phyloP scores from a whole-genome alignment of 1,140 invertebrate species.

The Drepana arcuata region DNA sequence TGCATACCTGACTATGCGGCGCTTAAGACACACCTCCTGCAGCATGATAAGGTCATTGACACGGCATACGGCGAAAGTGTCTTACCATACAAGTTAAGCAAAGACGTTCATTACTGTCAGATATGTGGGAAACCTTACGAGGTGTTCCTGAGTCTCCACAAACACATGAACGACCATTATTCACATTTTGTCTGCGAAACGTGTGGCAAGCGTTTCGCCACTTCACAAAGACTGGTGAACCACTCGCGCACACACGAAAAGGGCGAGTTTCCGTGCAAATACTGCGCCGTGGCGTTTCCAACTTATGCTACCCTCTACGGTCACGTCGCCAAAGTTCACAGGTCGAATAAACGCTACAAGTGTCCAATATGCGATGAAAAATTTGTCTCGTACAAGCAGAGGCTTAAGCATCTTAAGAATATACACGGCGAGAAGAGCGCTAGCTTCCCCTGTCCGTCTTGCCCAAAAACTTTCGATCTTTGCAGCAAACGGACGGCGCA shows the following conservation, averaged over 20 bases:
- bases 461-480: constrained; percentile 53
- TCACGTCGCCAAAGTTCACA: constrained; percentile 47
- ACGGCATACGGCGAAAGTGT: constrained; percentile 40
- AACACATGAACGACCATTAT: constrained; percentile 64
- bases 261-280: constrained; percentile 56
- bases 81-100: constrained; percentile 50
- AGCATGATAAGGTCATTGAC: constrained; percentile 48
- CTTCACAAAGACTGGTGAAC: constrained; percentile 47
- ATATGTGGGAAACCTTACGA: constrained; percentile 58
- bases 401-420: constrained; percentile 48
- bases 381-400: constrained; percentile 48
- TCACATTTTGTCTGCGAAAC: constrained; percentile 63
- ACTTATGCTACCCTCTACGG: constrained; percentile 39
- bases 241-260: constrained; percentile 46
- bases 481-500: constrained; percentile 50
- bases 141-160: constrained; percentile 59
- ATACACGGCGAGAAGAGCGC: constrained; percentile 49
- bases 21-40: constrained; percentile 37
- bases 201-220: constrained; percentile 61
- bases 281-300: constrained; percentile 38
- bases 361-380: constrained; percentile 60
- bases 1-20: constrained; percentile 34
- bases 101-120: constrained; percentile 44
- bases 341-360: constrained; percentile 52
- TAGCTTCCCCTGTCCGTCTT: constrained; percentile 44